phyloP scores from a whole-genome alignment of 2,113 vertebrate genomes.

The Redunca redunca region DNA sequence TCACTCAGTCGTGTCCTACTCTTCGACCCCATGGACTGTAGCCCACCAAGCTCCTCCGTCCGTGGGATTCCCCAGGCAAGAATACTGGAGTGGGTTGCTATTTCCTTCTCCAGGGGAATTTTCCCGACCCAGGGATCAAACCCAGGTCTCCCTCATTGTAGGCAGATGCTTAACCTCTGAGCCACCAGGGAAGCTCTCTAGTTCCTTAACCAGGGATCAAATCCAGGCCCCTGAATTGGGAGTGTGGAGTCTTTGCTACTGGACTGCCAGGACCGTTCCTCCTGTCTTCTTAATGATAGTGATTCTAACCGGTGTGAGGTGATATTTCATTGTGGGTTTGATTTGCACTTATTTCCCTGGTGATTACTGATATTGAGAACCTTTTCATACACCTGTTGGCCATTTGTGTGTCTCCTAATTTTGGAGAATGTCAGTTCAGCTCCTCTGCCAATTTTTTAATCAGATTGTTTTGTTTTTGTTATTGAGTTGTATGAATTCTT shows the following conservation, averaged over 20 bases:
- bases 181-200: too few species aligned
- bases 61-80: too few species aligned
- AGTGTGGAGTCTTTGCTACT: background rate
- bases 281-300: background rate
- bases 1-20: too few species aligned
- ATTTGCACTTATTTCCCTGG: background rate
- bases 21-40: too few species aligned
- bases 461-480: background rate
- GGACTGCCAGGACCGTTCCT: background rate
- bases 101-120: too few species aligned
- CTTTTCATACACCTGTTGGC: background rate
- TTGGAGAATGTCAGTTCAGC: background rate
- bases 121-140: accelerated
- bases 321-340: background rate
- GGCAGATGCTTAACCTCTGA: too few species aligned
- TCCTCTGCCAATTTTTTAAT: background rate
- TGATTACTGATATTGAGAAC: background rate
- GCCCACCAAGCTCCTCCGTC: too few species aligned
- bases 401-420: background rate
- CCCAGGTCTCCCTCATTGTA: too few species aligned
- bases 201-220: background rate
- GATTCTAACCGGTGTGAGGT: background rate
- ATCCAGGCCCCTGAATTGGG: background rate
- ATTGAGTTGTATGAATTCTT: background rate
- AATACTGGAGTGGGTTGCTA: too few species aligned